Evolutionary conservation across 2,888 invertebrate species (phyloP), one percentile per base, ranked within the genome.

Genomic region (Neria commutata): DNA sequence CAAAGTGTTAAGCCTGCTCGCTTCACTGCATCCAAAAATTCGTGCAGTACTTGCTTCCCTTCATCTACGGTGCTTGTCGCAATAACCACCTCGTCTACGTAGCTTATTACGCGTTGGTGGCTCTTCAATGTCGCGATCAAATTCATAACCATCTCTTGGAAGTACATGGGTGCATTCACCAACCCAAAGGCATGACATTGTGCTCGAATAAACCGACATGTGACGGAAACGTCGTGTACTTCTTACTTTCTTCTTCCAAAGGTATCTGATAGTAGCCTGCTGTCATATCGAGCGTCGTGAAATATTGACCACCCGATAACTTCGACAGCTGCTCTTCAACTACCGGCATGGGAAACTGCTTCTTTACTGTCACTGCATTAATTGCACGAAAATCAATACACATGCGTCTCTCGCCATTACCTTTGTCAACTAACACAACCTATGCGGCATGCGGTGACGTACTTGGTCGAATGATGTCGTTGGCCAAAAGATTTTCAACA

Each of bases 171-270:
- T 3, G 75, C 73, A 54, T 77, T 77, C 1, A 63, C 40, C 6
- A 77, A 61, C 2, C 77, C 78, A 59, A 77, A 81, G 75, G 73
- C 71, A 78, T 71, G 0, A 63, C 33, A 1, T 60, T 47, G 50
- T 67, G 75, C 63, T 77, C 69, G 45, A 64, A 77, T 4, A 72
- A 60, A 8, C 74, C 74, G 42, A 70, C 72, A 1, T 68, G 70
- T 5, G 74, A 79, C 2, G 69, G 65, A 34, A 77, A 73, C 0
- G 71, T 71, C 1, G 76, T 78, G 19, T 69, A 72, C 2, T 60
- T 63, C 11, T 68, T 66, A 25, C 71, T 71, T 3, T 74, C 47
- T 14, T 53, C 40, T 23, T 34, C 48, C 11, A 57, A 17, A 17
- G 47, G 56, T 5, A 60, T 53, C 21, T 78, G 77, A 52, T 68